A percentile compares a stretch with the other conserved stretches of the same genome.
These are phyloP conservation scores for Chalcis sispes DNA, from an alignment of 2,888 invertebrate species.

Conservation along the genomic window DNA sequence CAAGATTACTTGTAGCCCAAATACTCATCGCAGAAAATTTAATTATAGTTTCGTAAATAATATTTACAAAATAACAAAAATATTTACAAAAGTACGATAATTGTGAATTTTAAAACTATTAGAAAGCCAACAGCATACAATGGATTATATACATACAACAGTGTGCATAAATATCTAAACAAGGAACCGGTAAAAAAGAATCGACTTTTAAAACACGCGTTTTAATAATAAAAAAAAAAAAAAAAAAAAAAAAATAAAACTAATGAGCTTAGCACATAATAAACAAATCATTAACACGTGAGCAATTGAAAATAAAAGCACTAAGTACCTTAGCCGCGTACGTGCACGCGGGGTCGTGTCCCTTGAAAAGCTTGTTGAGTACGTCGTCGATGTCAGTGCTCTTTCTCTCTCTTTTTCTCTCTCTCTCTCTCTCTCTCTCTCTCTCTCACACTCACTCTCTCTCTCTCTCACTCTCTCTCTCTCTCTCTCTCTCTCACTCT, in stretches of 20 bases:
- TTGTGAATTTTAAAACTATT: no score
- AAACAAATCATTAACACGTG: no score
- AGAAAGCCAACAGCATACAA: no score
- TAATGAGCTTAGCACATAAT: no score
- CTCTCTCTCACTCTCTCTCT: conserved; percentile 19
- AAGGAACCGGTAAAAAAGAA: no score
- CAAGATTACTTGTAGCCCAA: not conserved
- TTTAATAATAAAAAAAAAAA: no score
- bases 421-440: conserved; percentile 3
- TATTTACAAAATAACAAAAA: conserved; percentile 38
- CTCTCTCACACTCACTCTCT: not conserved
- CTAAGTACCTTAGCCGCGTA: conserved; percentile 29
- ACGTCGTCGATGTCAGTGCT: conserved; percentile 3
- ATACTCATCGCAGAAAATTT: no score
- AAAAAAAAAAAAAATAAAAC: no score
- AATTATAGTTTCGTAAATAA: not conserved
- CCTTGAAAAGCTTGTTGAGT: conserved; percentile 4
- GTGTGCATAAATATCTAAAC: no score
- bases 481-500: not conserved
- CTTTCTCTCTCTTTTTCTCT: not conserved
- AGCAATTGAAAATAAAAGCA: no score
- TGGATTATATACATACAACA: no score
- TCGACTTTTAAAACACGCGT: not conserved
- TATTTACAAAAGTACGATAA: conserved; percentile 34
- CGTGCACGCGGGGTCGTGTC: conserved; percentile 2